phyloP scores from a whole-genome alignment of 1,140 invertebrate species.

The Spodoptera frugiperda region DNA sequence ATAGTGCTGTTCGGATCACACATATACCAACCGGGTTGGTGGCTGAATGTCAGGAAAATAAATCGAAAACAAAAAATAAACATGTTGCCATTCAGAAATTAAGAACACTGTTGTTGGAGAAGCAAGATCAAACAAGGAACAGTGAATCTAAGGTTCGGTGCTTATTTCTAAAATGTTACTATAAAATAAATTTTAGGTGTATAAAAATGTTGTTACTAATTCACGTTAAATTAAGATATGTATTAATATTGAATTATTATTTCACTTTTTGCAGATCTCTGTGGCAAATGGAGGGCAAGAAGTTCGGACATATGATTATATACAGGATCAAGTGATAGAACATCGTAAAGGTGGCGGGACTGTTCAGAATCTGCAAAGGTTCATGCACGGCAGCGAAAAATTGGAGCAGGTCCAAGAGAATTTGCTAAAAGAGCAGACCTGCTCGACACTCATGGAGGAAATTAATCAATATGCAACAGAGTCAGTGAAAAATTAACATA shows the following conservation, averaged over 20 bases:
- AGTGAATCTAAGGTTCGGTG: slow-evolving; percentile 84
- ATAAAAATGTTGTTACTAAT: no score
- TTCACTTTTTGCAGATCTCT: slow-evolving; percentile 1
- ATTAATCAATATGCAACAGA: slow-evolving; percentile 59
- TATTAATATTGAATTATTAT: slow-evolving; percentile 31
- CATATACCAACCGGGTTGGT: slow-evolving; percentile 93
- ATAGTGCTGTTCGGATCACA: slow-evolving; percentile 95
- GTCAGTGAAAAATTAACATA: not conserved
- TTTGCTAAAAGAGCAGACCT: slow-evolving; percentile 74
- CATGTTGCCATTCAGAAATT: slow-evolving; percentile 92
- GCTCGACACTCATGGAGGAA: slow-evolving; percentile 71
- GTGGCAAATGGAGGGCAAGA: slow-evolving; percentile 68
- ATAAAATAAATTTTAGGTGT: no score
- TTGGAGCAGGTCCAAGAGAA: slow-evolving; percentile 88
- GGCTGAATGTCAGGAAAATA: slow-evolving; percentile 92
- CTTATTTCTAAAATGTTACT: no score
- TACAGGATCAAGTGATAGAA: slow-evolving; percentile 97
- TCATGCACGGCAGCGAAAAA: slow-evolving; percentile 89
- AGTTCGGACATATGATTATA: slow-evolving; percentile 98
- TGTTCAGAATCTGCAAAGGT: slow-evolving; percentile 89
- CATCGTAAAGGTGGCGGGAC: slow-evolving; percentile 91
- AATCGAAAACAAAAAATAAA: slow-evolving; percentile 94
- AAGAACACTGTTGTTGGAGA: slow-evolving; percentile 91
- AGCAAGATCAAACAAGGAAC: slow-evolving; percentile 86
- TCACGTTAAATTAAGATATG: no score